phyloP scores from a whole-genome alignment of 2,888 invertebrate species.

The Cordilura impudica region DNA sequence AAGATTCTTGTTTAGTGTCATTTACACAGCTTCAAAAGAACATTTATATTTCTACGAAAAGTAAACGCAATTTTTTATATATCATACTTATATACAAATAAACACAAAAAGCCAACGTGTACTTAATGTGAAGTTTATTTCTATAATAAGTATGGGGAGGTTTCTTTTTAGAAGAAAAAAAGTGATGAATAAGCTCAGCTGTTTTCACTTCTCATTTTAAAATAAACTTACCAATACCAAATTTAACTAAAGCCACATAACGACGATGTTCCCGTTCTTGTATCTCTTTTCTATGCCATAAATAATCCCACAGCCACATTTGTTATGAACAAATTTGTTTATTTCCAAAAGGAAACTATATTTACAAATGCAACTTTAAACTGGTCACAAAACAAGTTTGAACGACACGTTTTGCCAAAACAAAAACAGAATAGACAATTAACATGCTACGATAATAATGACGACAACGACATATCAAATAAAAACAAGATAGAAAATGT shows the following conservation, averaged over 20 bases:
- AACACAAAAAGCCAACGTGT: conserved; percentile 10
- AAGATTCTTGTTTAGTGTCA: neutral
- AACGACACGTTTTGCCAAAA: conserved; percentile 20
- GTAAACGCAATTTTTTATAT: neutral
- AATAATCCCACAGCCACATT: conserved; percentile 74
- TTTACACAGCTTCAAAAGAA: neutral
- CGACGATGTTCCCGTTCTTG: conserved; percentile 66
- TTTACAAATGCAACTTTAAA: conserved; percentile 13
- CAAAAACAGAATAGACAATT: neutral
- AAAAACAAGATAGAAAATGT: neutral
- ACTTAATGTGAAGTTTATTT: neutral
- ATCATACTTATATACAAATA: neutral
- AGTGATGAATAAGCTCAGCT: neutral
- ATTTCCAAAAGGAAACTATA: neutral
- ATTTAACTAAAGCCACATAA: conserved; percentile 68
- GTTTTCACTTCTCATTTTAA: neutral
- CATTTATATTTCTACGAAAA: neutral
- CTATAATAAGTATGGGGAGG: neutral
- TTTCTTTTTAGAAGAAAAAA: neutral
- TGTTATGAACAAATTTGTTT: neutral
- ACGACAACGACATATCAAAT: neutral
- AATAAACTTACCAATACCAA: conserved; percentile 71
- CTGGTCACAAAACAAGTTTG: neutral
- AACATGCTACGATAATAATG: neutral
- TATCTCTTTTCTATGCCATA: conserved; percentile 69